A percentile compares a stretch with the other conserved stretches of the same genome.
Evolutionary conservation across 2,797 vertebrate genomes (phyloP).

Genomic region (Mycteria americana): DNA sequence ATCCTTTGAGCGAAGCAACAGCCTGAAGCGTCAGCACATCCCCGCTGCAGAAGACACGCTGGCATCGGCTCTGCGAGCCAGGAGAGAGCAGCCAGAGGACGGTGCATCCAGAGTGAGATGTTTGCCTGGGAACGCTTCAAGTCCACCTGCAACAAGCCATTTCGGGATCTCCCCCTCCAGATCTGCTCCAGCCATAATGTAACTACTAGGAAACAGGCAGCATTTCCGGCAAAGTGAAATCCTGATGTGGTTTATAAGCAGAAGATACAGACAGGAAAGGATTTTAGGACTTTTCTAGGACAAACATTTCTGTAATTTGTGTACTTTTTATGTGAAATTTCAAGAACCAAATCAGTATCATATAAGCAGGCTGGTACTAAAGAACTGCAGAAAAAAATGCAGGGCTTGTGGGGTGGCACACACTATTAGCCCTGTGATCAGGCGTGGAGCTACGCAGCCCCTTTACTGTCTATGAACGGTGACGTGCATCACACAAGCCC

Average conservation of each 20-base stretch:
- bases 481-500: neutral
- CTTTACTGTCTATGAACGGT: rapidly evolving
- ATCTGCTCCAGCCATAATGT: neutral
- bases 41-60: rapidly evolving
- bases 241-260: neutral
- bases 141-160: neutral
- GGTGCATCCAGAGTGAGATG: neutral
- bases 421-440: neutral
- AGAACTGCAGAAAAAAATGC: neutral
- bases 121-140: neutral
- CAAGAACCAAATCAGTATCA: neutral
- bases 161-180: neutral
- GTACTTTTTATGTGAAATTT: neutral
- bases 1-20: neutral
- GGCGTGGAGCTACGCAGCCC: neutral
- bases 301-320: neutral
- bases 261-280: neutral
- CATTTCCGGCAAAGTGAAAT: neutral
- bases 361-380: neutral
- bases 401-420: neutral
- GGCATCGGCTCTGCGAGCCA: rapidly evolving
- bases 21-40: neutral
- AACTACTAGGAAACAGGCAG: neutral
- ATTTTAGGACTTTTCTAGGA: neutral
- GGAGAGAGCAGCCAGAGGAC: neutral